Evolutionary conservation across 2,113 vertebrate genomes (phyloP), one percentile per base, ranked within the genome.

Genomic region (Aptenodytes forsteri): DNA sequence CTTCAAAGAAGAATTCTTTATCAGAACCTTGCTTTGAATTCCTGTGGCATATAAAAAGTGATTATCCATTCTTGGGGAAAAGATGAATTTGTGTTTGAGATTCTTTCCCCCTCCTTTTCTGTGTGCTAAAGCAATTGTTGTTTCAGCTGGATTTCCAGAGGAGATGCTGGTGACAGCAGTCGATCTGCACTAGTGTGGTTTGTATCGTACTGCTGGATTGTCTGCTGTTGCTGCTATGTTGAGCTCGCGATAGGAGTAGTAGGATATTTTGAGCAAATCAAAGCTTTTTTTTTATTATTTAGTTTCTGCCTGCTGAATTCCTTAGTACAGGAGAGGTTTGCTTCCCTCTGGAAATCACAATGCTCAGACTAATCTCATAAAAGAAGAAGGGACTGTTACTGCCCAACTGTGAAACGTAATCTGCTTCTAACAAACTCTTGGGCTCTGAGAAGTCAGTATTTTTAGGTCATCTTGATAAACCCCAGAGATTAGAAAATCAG

Each of bases 301-400:
- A 36, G n/a, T 44, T 92, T 84, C 56, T 40, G 27, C 25, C 55
- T 76, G 59, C n/a, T 93, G 59, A 81, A 59, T 92, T 89, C 69
- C 55, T 22, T 67, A 52, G 38, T 30, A 25, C 26, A 69, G 76
- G 67, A 84, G 62, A 52, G 13, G 30, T 87, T 95, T 84, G 73
- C 86, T 96, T 90, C 40, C 89, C 80, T 47, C 56, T 87, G 86
- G 83, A 91, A 90, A 87, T 95, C 80, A 49, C 65, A 61, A 4
- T 64, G 65, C 38, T 88, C 67, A 66, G 88, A 54, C 42, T 89
- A 47, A 89, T 93, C 44, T 77, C 61, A 9, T 80, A 14, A 75
- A 89, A 87, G 76, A 22, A 83, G 67, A 56, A 78, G 40, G 34
- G 73, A 27, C 75, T 58, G 14, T 87, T 87, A 54, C 40, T 87